phyloP scores from a whole-genome alignment of 2,113 vertebrate genomes.

The Etia nguti region DNA sequence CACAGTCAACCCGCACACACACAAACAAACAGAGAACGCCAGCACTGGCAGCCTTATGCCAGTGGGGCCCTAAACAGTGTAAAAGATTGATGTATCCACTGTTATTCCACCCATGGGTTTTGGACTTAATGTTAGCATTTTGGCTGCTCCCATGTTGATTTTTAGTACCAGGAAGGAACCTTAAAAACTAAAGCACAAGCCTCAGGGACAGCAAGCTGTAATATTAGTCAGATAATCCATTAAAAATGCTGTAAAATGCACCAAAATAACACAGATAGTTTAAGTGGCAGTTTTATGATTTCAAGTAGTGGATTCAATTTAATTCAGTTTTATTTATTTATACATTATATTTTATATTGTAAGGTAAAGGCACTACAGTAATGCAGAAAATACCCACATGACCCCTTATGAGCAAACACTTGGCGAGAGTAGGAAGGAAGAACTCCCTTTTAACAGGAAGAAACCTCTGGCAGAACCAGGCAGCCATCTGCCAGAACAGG shows the following conservation, averaged over 20 bases:
- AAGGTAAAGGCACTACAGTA: neutral
- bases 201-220: neutral
- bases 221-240: neutral
- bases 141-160: neutral
- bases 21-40: neutral
- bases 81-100: neutral
- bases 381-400: neutral
- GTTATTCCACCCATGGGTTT: neutral
- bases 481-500: neutral
- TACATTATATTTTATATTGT: neutral
- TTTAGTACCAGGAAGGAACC: neutral
- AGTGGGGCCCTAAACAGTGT: neutral
- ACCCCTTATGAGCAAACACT: neutral
- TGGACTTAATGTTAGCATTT: neutral
- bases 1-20: neutral
- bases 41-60: neutral
- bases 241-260: neutral
- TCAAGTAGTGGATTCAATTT: neutral
- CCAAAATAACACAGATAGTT: neutral
- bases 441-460: fast-evolving
- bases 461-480: neutral
- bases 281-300: neutral
- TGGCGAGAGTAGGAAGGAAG: neutral
- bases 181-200: neutral
- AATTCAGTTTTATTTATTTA: neutral